Evolutionary conservation across 2,888 invertebrate genomes (phyloP).

Genomic region (Nomada hirtipes): DNA sequence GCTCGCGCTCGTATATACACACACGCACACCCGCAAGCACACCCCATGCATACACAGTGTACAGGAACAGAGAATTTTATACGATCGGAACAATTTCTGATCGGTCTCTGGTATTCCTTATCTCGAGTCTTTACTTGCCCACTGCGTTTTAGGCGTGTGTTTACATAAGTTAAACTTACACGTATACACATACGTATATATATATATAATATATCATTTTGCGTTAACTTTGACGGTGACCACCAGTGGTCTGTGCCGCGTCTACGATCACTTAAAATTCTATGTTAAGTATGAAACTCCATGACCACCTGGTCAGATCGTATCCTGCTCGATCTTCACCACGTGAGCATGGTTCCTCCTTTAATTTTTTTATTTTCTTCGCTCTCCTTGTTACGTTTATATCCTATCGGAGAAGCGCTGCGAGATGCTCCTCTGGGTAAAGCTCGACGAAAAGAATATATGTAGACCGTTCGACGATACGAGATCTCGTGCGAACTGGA

Average conservation of each 20-base stretch:
- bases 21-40: background rate
- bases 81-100: constrained; percentile 5
- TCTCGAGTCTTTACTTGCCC: constrained; percentile 30
- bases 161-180: constrained; percentile 76
- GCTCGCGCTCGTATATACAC: background rate
- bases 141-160: constrained; percentile 77
- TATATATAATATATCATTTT: constrained; percentile 59
- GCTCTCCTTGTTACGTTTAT: constrained; percentile 38
- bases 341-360: constrained; percentile 42
- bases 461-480: constrained; percentile 50
- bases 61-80: constrained; percentile 34
- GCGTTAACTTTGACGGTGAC: constrained; percentile 70
- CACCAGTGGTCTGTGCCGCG: constrained; percentile 71
- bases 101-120: background rate
- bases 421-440: constrained; percentile 65
- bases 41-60: background rate
- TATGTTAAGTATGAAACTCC: constrained; percentile 63
- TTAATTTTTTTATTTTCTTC: constrained; percentile 16
- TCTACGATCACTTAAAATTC: constrained; percentile 62
- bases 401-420: constrained; percentile 63
- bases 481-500: constrained; percentile 36
- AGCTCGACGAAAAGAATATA: constrained; percentile 60
- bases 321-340: constrained; percentile 66
- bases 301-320: constrained; percentile 55
- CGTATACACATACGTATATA: constrained; percentile 54